Evolutionary conservation across 1,140 invertebrate species (phyloP).

Genomic region (Dendroctonus valens): DNA sequence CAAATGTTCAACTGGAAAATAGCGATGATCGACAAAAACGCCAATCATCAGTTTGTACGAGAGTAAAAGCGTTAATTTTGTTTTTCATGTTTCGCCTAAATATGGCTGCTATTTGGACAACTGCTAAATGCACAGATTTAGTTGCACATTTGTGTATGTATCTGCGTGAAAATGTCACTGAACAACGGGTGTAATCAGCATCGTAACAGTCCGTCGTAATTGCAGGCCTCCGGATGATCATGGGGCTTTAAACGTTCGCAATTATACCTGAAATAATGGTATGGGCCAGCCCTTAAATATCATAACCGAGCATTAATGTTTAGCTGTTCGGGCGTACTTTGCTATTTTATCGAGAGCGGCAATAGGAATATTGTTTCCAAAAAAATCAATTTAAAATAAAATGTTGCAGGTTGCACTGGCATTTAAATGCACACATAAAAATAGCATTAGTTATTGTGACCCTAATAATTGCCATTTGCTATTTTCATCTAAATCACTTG

Average conservation of each 20-base stretch:
- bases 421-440: no score
- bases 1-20: no score
- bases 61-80: background rate
- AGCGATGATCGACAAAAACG: no score
- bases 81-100: conserved; percentile 1
- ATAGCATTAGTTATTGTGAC: no score
- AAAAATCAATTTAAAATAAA: no score
- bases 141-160: background rate
- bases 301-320: conserved; percentile 8
- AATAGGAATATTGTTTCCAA: no score
- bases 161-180: conserved; percentile 10
- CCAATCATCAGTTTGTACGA: background rate
- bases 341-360: no score
- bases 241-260: conserved; percentile 15
- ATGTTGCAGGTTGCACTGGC: no score
- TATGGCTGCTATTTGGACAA: conserved; percentile 4
- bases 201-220: conserved; percentile 23
- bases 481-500: no score
- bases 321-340: background rate
- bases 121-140: conserved; percentile 16
- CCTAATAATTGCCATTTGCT: no score
- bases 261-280: conserved; percentile 22
- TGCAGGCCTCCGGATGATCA: conserved; percentile 12
- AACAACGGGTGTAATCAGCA: conserved; percentile 21
- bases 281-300: conserved; percentile 13